Evolutionary conservation across 2,888 invertebrate species (phyloP).

Genomic region (Cephus pygmeus): DNA sequence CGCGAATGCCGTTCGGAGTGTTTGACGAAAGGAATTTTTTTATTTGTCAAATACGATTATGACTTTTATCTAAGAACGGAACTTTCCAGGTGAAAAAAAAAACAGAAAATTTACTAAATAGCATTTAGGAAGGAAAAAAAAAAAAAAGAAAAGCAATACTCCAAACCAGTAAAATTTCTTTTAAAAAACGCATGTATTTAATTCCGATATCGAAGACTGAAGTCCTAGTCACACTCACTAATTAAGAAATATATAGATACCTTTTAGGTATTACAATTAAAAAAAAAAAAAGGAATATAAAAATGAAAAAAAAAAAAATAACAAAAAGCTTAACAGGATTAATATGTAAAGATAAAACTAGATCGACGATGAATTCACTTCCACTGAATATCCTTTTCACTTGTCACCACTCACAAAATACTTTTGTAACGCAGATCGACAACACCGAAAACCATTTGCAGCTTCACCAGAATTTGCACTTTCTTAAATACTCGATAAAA

Average conservation of each 20-base stretch:
- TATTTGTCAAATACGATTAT: background rate
- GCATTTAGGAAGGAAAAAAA: background rate
- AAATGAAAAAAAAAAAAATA: background rate
- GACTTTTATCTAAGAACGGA: background rate
- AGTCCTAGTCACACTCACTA: background rate
- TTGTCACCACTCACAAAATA: background rate
- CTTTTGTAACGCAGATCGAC: background rate
- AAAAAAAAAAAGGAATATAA: background rate
- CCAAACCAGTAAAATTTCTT: too few species aligned
- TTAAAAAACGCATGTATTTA: too few species aligned
- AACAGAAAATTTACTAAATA: background rate
- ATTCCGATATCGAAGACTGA: background rate
- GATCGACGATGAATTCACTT: background rate
- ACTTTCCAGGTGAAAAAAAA: background rate
- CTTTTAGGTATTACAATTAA: background rate
- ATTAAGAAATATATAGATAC: background rate
- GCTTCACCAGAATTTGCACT: background rate
- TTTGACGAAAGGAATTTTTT: background rate
- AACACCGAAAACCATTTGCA: background rate
- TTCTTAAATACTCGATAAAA: background rate
- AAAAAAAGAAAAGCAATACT: background rate
- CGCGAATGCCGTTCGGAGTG: background rate
- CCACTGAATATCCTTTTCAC: background rate
- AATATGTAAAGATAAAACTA: background rate
- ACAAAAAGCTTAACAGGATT: background rate